phyloP scores from a whole-genome alignment of 2,113 vertebrate species.

The Verasper variegatus region DNA sequence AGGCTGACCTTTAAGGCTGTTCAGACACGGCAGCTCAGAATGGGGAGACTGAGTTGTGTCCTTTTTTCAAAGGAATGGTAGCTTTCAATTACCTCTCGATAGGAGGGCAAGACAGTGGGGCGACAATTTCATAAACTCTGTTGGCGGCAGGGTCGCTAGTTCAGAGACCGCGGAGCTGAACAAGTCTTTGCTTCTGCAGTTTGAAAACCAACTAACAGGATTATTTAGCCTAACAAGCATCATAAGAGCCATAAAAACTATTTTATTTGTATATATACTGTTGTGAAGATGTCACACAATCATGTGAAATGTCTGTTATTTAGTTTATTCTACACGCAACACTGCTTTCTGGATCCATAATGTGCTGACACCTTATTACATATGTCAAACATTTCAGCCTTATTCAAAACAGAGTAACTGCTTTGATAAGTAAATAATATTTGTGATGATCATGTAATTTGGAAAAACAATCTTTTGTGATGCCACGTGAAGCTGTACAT shows the following conservation, averaged over 20 bases:
- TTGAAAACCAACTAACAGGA: too few species aligned
- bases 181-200: too few species aligned
- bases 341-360: not conserved
- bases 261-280: too few species aligned
- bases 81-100: conserved; percentile 37
- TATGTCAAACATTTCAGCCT: not conserved
- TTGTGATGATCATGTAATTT: not conserved
- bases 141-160: not conserved
- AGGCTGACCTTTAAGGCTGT: conserved; percentile 36
- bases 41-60: conserved; percentile 34
- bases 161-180: not conserved
- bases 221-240: too few species aligned
- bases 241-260: too few species aligned
- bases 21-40: conserved; percentile 5
- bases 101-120: not conserved
- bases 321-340: not conserved
- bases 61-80: conserved; percentile 34
- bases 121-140: not conserved
- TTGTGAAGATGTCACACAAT: too few species aligned
- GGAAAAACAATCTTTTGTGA: not conserved
- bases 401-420: not conserved
- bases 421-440: not conserved
- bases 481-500: not conserved
- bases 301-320: not conserved
- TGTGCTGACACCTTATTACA: not conserved